A percentile compares a stretch with the other conserved stretches of the same genome.
phyloP scores from a whole-genome alignment of 2,888 invertebrate genomes.

The Sicus ferrugineus region DNA sequence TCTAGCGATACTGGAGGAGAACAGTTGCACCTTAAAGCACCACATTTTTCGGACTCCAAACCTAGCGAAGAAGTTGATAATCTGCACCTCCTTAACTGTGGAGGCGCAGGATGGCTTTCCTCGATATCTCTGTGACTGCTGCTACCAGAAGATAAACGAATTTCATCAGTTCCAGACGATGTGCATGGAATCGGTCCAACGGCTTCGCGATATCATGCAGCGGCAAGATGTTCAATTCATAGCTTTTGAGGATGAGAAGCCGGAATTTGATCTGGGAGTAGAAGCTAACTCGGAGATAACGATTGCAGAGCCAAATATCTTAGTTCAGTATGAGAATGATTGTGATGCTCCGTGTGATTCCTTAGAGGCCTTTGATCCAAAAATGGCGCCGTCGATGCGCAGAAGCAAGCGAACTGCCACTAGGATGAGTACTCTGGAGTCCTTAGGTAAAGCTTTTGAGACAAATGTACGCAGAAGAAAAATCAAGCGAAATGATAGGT shows the following conservation, averaged over 20 bases:
- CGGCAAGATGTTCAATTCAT: neutral
- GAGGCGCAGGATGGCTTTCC: constrained; percentile 43
- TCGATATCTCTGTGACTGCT: constrained; percentile 39
- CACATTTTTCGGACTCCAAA: constrained; percentile 38
- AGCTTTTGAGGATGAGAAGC: constrained; percentile 32
- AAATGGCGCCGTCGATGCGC: neutral
- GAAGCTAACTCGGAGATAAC: constrained; percentile 23
- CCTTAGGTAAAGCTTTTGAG: neutral
- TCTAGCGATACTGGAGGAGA: constrained; percentile 20
- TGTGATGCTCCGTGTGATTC: no score
- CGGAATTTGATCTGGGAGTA: constrained; percentile 26
- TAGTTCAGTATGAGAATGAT: neutral
- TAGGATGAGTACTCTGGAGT: neutral
- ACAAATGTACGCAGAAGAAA: neutral
- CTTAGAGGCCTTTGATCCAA: neutral
- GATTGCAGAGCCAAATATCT: constrained; percentile 13
- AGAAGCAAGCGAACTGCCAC: neutral
- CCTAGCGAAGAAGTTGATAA: constrained; percentile 48
- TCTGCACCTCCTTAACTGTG: constrained; percentile 47
- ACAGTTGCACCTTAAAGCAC: constrained; percentile 1
- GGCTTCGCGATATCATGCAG: constrained; percentile 29
- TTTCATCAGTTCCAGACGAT: constrained; percentile 44
- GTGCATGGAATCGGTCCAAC: constrained; percentile 40
- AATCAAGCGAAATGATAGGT: no score
- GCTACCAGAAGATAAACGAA: constrained; percentile 39